Conservation (phyloP, 2,113 vertebrate species). For the Lophochroa leadbeateri region DNA sequence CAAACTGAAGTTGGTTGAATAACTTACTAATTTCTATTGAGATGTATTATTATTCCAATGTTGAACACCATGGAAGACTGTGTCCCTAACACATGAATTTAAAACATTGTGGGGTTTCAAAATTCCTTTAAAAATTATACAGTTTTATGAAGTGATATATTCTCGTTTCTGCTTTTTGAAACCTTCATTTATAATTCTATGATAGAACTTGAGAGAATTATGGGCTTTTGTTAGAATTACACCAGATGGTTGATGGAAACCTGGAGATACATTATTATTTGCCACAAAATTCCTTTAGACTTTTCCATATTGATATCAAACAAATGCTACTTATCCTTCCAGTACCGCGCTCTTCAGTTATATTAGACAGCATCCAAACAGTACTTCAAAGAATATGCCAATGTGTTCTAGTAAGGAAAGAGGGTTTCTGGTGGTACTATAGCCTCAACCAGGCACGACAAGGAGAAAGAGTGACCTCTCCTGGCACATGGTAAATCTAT, state of each 20-base stretch:
- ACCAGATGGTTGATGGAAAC: background rate
- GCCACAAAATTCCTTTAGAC: background rate
- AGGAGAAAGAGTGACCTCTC: constrained; percentile 82
- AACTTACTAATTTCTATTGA: background rate
- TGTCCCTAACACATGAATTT: background rate
- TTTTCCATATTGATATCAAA: background rate
- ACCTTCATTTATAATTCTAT: background rate
- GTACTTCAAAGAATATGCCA: background rate
- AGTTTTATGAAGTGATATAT: background rate
- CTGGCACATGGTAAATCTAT: constrained; percentile 56
- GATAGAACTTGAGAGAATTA: background rate
- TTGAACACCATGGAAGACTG: background rate
- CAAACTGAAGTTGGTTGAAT: background rate
- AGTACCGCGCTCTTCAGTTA: background rate
- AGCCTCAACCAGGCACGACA: background rate
- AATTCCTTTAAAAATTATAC: background rate
- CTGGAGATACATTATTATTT: background rate
- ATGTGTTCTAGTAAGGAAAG: background rate
- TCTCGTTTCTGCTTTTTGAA: background rate
- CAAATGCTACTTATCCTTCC: background rate
- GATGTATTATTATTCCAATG: background rate
- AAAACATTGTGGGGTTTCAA: background rate
- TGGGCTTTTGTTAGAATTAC: background rate
- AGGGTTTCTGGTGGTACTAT: background rate
- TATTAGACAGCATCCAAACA: constrained; percentile 30